Evolutionary conservation across 2,797 vertebrate genomes (phyloP).

Genomic region (Threskiornis aethiopicus): DNA sequence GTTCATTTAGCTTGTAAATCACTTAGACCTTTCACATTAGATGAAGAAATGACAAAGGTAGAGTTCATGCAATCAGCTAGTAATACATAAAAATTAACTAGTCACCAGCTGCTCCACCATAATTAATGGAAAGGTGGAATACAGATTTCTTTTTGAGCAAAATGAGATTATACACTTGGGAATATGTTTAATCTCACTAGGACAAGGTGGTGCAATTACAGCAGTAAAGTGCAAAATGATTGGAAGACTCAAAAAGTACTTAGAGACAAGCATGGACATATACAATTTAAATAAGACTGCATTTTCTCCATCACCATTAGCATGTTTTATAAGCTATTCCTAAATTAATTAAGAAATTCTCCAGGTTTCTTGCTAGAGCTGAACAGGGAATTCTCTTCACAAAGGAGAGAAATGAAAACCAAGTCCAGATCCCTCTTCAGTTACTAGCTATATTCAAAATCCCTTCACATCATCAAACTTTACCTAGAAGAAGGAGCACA

Average conservation of each 20-base stretch:
- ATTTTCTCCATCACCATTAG: neutral
- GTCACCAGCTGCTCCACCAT: slow-evolving; percentile 53
- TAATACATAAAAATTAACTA: slow-evolving; percentile 51
- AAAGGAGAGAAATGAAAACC: neutral
- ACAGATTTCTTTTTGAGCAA: slow-evolving; percentile 2
- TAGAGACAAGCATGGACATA: neutral
- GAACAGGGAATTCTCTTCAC: neutral
- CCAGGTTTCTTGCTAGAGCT: neutral
- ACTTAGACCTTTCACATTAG: slow-evolving; percentile 33
- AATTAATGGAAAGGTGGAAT: slow-evolving; percentile 39
- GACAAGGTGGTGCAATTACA: slow-evolving; percentile 13
- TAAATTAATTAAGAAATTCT: neutral
- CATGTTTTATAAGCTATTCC: neutral
- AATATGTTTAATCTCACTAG: slow-evolving; percentile 34
- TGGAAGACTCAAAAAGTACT: slow-evolving; percentile 16
- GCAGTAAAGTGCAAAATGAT: neutral
- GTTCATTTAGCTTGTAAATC: slow-evolving; percentile 52
- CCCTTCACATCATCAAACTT: neutral
- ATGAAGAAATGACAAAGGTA: slow-evolving; percentile 52
- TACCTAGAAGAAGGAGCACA: neutral
- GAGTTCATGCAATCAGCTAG: slow-evolving; percentile 42
- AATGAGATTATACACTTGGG: slow-evolving; percentile 46
- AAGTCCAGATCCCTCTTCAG: neutral
- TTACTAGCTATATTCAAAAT: neutral
- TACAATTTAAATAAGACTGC: neutral